Base-by-base conservation (phyloP, 2,113 vertebrate genomes). In the Gorsachius goisagi region DNA sequence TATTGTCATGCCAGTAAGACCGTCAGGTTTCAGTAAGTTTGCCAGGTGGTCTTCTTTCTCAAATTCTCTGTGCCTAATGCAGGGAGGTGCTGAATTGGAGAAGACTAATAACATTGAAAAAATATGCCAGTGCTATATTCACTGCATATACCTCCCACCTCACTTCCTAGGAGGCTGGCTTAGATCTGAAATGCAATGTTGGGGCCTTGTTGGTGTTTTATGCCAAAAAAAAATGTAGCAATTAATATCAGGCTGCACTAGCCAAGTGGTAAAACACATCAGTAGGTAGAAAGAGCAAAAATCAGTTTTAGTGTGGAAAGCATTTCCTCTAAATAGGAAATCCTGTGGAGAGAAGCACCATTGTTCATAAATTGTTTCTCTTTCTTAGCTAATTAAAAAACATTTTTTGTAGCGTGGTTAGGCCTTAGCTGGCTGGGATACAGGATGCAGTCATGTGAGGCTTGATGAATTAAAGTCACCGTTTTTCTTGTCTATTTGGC, bases 251-350 rank as follows among this genome's bases (percentile, higher is more conserved):
- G 66, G 11, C 76, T 90, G 30, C 24, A 30, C 28, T 71, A 75
- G 52, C 60, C 73, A 94, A 94, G 35, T 75, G 30, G 52, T 89
- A 68, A 91, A 86, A 67, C 28, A 58, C 49, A 94, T 80, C 68
- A 79, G 56, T 85, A 94, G 62, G 74, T 44, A 79, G 39, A 89
- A 89, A 78, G 68, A 85, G n/a, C 60, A 90, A 94, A 95, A 89
- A 69, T 59, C 8, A 76, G 8, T 72, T 93, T 8, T 47, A 50
- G 39, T 76, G 53, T 82, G 67, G 66, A 92, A 97, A 82, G 80
- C 67, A 95, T 37, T 85, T 92, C 35, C 73, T 92, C 58, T 90
- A 75, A 95, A 93, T 77, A 89, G 89, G 90, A 96, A 93, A 94
- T 95, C 91, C 86, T 73, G 66, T 84, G 76, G 88, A 81, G 89